A percentile compares a stretch with the other conserved stretches of the same genome.
phyloP scores from a whole-genome alignment of 2,113 vertebrate genomes.

The Tenebrosternarchus preto region DNA sequence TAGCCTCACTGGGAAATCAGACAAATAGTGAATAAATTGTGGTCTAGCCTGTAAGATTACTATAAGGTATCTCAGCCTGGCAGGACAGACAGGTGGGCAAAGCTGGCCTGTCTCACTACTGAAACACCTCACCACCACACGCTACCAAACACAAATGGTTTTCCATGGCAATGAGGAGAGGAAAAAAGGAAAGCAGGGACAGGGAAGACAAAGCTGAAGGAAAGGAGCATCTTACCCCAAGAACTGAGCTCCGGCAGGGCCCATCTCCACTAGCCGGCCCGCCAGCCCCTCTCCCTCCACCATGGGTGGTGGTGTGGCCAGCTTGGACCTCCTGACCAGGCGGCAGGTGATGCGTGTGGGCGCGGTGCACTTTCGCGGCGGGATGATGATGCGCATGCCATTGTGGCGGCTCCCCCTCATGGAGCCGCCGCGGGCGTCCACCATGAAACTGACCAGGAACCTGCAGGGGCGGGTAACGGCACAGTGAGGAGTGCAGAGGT shows the following conservation, averaged over 20 bases:
- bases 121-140: conserved; percentile 38
- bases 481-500: conserved; percentile 18
- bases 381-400: conserved; percentile 97
- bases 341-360: conserved; percentile 98
- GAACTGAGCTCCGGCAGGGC: conserved; percentile 95
- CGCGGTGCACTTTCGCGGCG: conserved; percentile 93
- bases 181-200: conserved; percentile 13
- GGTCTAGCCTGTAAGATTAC: background rate
- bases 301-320: conserved; percentile 96
- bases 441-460: conserved; percentile 99
- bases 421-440: conserved; percentile 95
- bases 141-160: conserved; percentile 56
- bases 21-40: conserved; percentile 9
- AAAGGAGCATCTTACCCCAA: conserved; percentile 83
- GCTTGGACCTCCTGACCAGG: conserved; percentile 93
- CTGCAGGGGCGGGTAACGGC: conserved; percentile 66
- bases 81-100: conserved; percentile 18
- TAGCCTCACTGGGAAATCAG: conserved; percentile 17
- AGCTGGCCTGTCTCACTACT: conserved; percentile 20
- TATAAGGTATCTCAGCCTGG: conserved; percentile 11
- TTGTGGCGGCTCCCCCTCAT: conserved; percentile 98
- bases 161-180: conserved; percentile 49
- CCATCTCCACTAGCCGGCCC: conserved; percentile 96
- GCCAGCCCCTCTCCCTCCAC: conserved; percentile 98
- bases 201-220: background rate